phyloP scores from a whole-genome alignment of 2,797 vertebrate species.

The Gallinago nigripennis region DNA sequence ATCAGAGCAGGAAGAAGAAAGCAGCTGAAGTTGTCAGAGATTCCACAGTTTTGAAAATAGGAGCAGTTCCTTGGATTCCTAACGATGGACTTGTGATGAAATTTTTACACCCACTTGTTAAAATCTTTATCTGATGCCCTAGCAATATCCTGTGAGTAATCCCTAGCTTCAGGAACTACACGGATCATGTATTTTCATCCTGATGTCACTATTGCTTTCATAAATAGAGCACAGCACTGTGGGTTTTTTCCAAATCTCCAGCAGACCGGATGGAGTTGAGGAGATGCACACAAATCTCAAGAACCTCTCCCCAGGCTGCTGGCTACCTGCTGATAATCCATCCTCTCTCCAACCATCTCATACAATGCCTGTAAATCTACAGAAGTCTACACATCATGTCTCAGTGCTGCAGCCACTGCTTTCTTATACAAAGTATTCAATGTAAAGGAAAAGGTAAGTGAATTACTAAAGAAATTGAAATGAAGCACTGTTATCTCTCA shows the following conservation, averaged over 20 bases:
- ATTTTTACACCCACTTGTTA: not conserved
- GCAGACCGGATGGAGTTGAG: not conserved
- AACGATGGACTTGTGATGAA: not conserved
- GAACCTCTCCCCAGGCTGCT: not conserved
- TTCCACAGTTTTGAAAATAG: not conserved
- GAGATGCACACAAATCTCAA: not conserved
- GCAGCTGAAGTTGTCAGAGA: not conserved
- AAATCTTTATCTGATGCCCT: not conserved
- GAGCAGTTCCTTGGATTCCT: not conserved
- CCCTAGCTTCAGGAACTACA: not conserved
- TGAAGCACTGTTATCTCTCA: not conserved
- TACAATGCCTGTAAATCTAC: not conserved
- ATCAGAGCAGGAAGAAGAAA: not conserved
- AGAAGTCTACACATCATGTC: not conserved
- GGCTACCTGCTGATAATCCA: not conserved
- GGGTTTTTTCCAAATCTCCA: not conserved
- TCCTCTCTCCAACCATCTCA: not conserved
- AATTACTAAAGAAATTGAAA: not conserved
- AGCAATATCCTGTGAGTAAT: not conserved
- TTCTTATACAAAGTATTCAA: not conserved
- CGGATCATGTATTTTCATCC: not conserved
- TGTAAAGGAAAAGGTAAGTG: not conserved
- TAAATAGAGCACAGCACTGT: not conserved
- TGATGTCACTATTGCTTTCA: not conserved
- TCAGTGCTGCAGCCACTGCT: not conserved